Evolutionary conservation across 2,888 invertebrate species (phyloP).

Genomic region (Hypomecis punctinalis): DNA sequence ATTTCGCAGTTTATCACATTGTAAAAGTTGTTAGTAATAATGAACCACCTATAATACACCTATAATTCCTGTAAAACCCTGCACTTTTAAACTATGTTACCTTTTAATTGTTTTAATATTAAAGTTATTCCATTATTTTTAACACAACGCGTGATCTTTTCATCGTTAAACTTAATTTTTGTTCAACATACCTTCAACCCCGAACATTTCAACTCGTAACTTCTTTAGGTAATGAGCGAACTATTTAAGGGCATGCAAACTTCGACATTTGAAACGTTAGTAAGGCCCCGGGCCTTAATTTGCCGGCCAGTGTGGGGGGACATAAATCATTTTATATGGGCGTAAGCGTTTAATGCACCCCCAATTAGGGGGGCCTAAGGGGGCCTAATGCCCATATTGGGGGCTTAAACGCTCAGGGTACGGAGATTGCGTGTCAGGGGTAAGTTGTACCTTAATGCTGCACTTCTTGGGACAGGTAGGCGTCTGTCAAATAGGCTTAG

Average conservation of each 20-base stretch:
- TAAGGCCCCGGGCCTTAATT: constrained; percentile 35
- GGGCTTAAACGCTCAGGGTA: constrained; percentile 44
- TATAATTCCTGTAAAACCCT: too few species aligned
- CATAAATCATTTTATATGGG: constrained; percentile 74
- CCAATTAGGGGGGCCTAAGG: constrained; percentile 64
- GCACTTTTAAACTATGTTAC: too few species aligned
- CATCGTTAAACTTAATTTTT: too few species aligned
- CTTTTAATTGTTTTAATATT: too few species aligned
- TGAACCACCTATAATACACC: too few species aligned
- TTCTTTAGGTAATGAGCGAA: constrained; percentile 7
- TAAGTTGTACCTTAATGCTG: constrained; percentile 16
- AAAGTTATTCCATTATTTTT: too few species aligned
- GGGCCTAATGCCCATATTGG: constrained; percentile 57
- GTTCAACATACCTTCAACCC: background rate
- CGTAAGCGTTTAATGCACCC: constrained; percentile 69
- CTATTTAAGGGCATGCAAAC: constrained; percentile 13
- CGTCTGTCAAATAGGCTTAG: background rate
- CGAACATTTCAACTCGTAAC: background rate
- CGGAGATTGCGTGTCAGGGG: constrained; percentile 26
- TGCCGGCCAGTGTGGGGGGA: constrained; percentile 50
- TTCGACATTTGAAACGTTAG: constrained; percentile 24
- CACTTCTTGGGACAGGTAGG: constrained; percentile 14
- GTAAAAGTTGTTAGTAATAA: too few species aligned
- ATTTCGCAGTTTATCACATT: too few species aligned
- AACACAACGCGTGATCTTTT: too few species aligned